Conservation (phyloP, 2,797 vertebrate species). For the Leptoclinus maculatus region DNA sequence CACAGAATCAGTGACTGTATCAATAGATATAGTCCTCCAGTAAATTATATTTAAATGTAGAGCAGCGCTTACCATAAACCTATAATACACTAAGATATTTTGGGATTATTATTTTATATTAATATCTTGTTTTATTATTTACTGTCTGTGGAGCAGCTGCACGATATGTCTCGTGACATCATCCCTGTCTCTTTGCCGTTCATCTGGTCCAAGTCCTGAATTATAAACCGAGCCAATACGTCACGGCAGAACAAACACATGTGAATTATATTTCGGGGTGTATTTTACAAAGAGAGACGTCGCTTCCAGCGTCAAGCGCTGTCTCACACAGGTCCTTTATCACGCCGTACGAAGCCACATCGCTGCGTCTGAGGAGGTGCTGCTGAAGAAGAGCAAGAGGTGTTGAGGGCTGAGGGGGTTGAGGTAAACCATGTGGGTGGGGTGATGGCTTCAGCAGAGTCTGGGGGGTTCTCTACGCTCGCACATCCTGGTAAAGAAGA, state of each 20-base stretch:
- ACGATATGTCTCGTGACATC: constrained; percentile 38
- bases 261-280: neutral
- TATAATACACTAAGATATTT: constrained; percentile 26
- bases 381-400: constrained; percentile 61
- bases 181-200: constrained; percentile 17
- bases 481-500: constrained; percentile 50
- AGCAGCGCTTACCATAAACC: neutral
- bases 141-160: constrained; percentile 32
- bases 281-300: constrained; percentile 20
- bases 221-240: constrained; percentile 1
- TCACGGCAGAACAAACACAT: constrained; percentile 17
- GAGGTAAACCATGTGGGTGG: constrained; percentile 45
- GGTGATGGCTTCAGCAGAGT: constrained; percentile 55
- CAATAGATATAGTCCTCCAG: neutral
- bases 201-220: constrained; percentile 4
- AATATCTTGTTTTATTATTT: constrained; percentile 33
- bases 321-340: constrained; percentile 37
- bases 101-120: neutral
- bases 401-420: constrained; percentile 48
- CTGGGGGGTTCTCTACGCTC: constrained; percentile 11
- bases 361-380: constrained; percentile 56
- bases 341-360: constrained; percentile 23
- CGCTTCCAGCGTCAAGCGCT: neutral
- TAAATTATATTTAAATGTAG: neutral
- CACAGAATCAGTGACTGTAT: neutral